Conservation (phyloP, 1,140 invertebrate genomes). For the Bombus superbus region DNA sequence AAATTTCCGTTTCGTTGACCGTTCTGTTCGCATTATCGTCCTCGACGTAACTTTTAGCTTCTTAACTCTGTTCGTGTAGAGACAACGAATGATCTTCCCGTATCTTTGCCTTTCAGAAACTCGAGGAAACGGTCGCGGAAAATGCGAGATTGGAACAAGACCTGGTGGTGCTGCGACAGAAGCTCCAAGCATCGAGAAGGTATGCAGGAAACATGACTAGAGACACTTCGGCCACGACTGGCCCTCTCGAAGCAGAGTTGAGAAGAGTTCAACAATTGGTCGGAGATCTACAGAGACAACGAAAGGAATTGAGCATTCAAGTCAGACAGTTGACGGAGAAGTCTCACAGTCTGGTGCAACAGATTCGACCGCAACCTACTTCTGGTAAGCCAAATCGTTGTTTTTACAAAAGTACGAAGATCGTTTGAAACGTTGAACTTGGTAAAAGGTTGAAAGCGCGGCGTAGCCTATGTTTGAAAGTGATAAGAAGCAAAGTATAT, state of each 20-base stretch:
- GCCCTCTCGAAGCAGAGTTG: slow-evolving; percentile 90
- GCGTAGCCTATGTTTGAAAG: too few relatives aligned
- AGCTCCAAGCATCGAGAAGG: slow-evolving; percentile 87
- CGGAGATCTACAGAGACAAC: slow-evolving; percentile 91
- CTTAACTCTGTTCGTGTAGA: too few relatives aligned
- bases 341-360: slow-evolving; percentile 84
- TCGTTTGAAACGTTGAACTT: neutral
- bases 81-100: neutral
- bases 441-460: too few relatives aligned
- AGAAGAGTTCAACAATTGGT: slow-evolving; percentile 92
- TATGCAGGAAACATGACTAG: slow-evolving; percentile 73
- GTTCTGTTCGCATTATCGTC: slow-evolving; percentile 47
- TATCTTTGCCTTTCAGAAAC: slow-evolving; percentile 85
- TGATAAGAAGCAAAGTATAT: too few relatives aligned
- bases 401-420: too few relatives aligned
- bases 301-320: slow-evolving; percentile 91
- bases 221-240: slow-evolving; percentile 84
- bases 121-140: slow-evolving; percentile 95
- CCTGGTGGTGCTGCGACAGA: slow-evolving; percentile 91
- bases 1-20: slow-evolving; percentile 30
- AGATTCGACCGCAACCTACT: slow-evolving; percentile 82
- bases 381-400: slow-evolving; percentile 47
- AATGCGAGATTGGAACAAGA: slow-evolving; percentile 95
- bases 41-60: neutral
- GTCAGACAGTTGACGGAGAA: slow-evolving; percentile 92